phyloP scores from a whole-genome alignment of 1,140 invertebrate species.

The Microplitis demolitor region DNA sequence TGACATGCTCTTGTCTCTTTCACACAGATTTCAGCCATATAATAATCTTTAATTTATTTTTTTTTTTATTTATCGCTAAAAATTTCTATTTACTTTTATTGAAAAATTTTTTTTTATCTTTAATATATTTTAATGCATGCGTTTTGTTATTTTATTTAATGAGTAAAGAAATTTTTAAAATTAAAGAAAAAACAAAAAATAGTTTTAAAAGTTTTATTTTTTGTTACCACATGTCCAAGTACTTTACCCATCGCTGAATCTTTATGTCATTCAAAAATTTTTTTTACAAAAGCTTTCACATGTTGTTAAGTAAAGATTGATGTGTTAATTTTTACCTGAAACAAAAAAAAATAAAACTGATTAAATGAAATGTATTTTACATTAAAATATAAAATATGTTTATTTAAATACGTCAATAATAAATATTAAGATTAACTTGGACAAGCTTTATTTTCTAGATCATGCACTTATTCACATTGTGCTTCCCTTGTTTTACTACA shows the following conservation, averaged over 20 bases:
- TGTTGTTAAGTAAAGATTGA: not conserved
- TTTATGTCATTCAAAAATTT: not conserved
- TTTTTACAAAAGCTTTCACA: not conserved
- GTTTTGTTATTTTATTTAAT: too few species aligned
- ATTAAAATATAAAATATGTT: too few species aligned
- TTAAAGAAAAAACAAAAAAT: too few species aligned
- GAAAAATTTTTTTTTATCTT: too few species aligned
- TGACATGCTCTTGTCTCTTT: not conserved
- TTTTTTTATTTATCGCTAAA: not conserved
- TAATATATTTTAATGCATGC: not conserved
- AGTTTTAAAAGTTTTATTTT: not conserved
- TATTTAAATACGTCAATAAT: not conserved
- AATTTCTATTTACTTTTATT: not conserved
- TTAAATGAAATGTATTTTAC: too few species aligned
- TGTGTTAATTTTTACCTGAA: slow-evolving; percentile 34
- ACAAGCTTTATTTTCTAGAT: slow-evolving; percentile 5
- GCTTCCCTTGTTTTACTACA: slow-evolving; percentile 8
- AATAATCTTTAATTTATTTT: not conserved
- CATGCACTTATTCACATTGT: slow-evolving; percentile 11
- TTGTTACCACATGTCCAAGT: not conserved
- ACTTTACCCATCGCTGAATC: not conserved
- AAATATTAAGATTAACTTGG: not conserved
- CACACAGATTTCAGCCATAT: not conserved
- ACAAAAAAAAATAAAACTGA: slow-evolving; percentile 31
- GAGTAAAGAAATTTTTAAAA: too few species aligned